A percentile compares a stretch with the other conserved stretches of the same genome.
These are phyloP conservation scores for Cephus rjabovi DNA, from an alignment of 2,888 invertebrate genomes.

Conservation along the genomic window DNA sequence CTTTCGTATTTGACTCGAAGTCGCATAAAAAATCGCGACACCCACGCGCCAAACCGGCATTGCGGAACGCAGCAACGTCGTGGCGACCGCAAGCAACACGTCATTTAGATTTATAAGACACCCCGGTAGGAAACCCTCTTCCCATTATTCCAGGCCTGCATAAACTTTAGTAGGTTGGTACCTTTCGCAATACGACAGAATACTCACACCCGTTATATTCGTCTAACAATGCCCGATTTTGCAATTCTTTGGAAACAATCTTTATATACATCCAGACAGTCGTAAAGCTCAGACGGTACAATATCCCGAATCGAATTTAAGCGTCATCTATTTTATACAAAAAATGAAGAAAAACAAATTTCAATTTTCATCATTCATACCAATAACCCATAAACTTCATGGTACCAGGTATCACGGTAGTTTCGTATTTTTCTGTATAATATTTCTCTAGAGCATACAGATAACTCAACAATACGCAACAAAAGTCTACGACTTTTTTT, in stretches of 20 bases:
- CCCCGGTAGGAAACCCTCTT: background rate
- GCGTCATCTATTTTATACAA: too few relatives aligned
- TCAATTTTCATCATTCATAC: background rate
- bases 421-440: background rate
- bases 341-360: background rate
- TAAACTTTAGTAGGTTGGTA: background rate
- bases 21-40: background rate
- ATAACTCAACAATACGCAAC: background rate
- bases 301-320: background rate
- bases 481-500: background rate
- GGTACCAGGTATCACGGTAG: background rate
- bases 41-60: slow-evolving; percentile 1
- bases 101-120: background rate
- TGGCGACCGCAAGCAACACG: background rate
- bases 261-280: background rate
- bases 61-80: background rate
- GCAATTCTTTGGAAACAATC: background rate
- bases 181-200: background rate
- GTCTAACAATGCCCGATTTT: background rate
- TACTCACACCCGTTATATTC: background rate
- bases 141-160: background rate
- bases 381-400: background rate
- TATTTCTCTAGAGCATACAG: background rate
- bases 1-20: background rate
- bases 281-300: background rate